Base-by-base conservation (phyloP, 2,888 invertebrate genomes). In the Andrena flavipes region DNA sequence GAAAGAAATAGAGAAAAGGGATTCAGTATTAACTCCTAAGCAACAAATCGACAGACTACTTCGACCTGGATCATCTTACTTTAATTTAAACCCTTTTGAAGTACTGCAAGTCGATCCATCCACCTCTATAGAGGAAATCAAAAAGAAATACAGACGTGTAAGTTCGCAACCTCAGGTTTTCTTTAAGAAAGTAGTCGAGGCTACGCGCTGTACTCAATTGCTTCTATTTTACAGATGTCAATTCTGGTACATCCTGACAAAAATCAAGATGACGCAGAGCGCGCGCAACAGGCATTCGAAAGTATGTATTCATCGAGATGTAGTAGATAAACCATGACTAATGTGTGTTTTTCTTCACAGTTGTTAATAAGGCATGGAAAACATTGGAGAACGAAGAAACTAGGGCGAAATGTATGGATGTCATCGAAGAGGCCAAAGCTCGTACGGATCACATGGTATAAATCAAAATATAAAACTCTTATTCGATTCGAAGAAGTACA, bases 201-300 rank as follows among this genome's bases (percentile, higher is more conserved):
- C 13, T 30, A 5, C 5, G 16, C 4, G 68, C 74, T 65, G 2
- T 13, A 23, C 78, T 74, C 20, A 56, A 29, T 30, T n/a, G 30
- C 65, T 54, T 33, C 30, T 82, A n/a, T 74, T 76, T 84, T 87
- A 89, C 92, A 96, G 95, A 96, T 99, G 91, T 99, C 99, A 23
- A 98, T 99, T 94, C 95, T 99, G 91, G 99, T 99, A 49, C 99
- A 99, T 96, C 99, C 99, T 29, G 99, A 99, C 94, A 99, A 99
- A 95, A 99, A 99, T 95, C 97, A 97, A 95, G 98, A 99, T 95
- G 98, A 99, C 94, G 95, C 96, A 35, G 99, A 99, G 77, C 95
- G 99, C 93, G 98, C 99, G 1, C 99, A 99, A 93, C 96, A 97
- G 92, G 97, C 98, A 62, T 98, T 98, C 94, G 98, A 98, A 95